A percentile compares a stretch with the other conserved stretches of the same genome.
phyloP scores from a whole-genome alignment of 2,797 vertebrate species.

The Graptemys geographica region DNA sequence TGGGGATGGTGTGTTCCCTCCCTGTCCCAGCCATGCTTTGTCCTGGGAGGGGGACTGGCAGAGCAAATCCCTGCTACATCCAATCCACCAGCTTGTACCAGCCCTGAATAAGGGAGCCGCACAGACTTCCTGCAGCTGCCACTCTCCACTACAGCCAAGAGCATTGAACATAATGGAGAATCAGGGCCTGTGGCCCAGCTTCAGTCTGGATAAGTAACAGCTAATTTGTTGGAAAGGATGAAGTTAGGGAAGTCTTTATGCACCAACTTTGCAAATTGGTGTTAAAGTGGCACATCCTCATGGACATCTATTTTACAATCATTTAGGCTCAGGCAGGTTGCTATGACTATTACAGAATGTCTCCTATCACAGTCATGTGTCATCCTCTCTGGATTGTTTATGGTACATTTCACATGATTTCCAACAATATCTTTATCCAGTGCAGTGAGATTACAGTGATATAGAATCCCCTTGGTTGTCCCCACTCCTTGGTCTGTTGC shows the following conservation, averaged over 20 bases:
- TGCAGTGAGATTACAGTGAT: accelerated
- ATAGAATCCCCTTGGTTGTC: neutral
- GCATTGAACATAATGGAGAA: neutral
- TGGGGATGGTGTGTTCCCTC: neutral
- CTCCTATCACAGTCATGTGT: constrained; percentile 4
- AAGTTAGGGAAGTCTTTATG: neutral
- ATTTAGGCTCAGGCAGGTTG: neutral
- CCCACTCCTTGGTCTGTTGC: accelerated
- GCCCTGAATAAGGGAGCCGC: neutral
- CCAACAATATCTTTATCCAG: neutral
- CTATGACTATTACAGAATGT: neutral
- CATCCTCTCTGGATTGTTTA: neutral
- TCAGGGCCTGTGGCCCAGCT: neutral
- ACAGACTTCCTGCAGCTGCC: neutral
- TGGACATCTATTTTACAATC: neutral
- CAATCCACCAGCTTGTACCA: accelerated
- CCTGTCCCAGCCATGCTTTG: neutral
- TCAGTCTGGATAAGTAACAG: neutral
- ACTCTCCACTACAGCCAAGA: neutral
- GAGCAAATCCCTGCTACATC: accelerated
- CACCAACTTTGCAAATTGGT: constrained; percentile 10
- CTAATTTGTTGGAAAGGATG: neutral
- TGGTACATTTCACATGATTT: neutral
- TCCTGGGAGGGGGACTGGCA: neutral
- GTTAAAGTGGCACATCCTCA: constrained; percentile 23